Evolutionary conservation across 2,797 vertebrate species (phyloP).

Genomic region (Manis javanica): DNA sequence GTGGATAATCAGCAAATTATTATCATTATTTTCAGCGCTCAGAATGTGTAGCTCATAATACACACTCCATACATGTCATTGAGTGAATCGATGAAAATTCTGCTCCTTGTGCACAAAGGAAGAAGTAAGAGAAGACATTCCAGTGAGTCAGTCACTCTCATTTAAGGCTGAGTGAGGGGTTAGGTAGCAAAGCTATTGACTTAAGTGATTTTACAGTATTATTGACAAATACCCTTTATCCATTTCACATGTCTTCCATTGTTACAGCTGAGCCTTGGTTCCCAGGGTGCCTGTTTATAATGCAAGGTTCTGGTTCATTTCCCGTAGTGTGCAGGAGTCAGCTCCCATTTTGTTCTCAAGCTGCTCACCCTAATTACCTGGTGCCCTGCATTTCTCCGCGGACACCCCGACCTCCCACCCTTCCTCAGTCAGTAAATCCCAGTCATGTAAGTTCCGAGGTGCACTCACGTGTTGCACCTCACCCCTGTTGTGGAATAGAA

Average conservation of each 20-base stretch:
- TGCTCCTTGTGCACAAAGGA: not conserved
- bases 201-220: not conserved
- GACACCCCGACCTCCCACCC: not conserved
- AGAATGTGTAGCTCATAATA: not conserved
- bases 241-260: not conserved
- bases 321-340: not conserved
- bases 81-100: not conserved
- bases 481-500: not conserved
- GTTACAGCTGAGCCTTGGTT: not conserved
- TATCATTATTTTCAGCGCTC: not conserved
- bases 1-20: not conserved
- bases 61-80: not conserved
- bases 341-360: not conserved
- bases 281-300: not conserved
- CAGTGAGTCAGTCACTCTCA: not conserved
- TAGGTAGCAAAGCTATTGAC: not conserved
- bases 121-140: not conserved
- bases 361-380: not conserved
- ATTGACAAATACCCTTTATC: not conserved
- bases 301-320: not conserved
- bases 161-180: not conserved
- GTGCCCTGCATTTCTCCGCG: not conserved
- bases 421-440: not conserved
- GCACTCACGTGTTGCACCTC: not conserved
- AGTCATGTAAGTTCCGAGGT: not conserved